Conservation (phyloP, 2,888 invertebrate species). For the Fissipunctia ypsillon region DNA sequence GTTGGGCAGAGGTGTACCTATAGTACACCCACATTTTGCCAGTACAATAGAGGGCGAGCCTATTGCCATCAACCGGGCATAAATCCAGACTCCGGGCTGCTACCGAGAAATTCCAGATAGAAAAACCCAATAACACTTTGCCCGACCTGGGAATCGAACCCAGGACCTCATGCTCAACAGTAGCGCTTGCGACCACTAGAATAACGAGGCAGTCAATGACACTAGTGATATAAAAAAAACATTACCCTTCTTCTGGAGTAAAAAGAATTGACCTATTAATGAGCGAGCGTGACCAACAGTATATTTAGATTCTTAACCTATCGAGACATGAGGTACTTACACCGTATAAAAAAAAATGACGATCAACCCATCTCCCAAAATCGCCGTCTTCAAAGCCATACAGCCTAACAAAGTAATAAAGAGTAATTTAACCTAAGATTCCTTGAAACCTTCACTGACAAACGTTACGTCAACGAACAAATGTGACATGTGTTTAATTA, state of each 20-base stretch:
- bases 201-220: too few relatives aligned
- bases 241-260: too few relatives aligned
- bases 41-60: too few relatives aligned
- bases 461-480: slow-evolving; percentile 73
- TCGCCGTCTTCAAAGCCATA: slow-evolving; percentile 65
- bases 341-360: neutral
- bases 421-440: slow-evolving; percentile 75
- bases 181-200: too few relatives aligned
- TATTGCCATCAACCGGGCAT: too few relatives aligned
- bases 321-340: neutral
- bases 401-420: slow-evolving; percentile 61
- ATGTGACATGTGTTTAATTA: slow-evolving; percentile 71
- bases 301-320: neutral
- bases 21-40: too few relatives aligned
- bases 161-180: too few relatives aligned
- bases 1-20: too few relatives aligned
- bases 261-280: neutral
- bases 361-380: neutral
- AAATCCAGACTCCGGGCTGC: too few relatives aligned
- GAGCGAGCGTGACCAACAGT: neutral
- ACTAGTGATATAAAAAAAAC: neutral
- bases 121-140: too few relatives aligned
- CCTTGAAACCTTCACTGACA: slow-evolving; percentile 71
- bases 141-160: too few relatives aligned
- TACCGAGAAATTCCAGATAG: too few relatives aligned